Evolutionary conservation across 2,888 invertebrate species (phyloP).

Genomic region (Tethea ocularis): DNA sequence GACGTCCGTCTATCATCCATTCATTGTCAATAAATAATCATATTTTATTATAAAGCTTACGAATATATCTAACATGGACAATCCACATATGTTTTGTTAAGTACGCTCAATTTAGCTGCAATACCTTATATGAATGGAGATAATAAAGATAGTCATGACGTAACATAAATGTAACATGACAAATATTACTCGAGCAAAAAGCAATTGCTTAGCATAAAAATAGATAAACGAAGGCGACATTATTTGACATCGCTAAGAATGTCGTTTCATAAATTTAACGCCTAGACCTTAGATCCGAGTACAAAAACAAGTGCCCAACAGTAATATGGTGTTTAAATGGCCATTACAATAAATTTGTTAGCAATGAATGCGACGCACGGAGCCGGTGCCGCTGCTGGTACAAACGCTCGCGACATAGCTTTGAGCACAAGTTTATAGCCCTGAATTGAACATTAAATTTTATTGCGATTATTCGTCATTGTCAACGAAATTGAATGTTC

Average conservation of each 20-base stretch:
- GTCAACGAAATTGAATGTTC: slow-evolving; percentile 14
- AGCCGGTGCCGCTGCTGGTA: slow-evolving; percentile 3
- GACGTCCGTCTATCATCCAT: slow-evolving; percentile 22
- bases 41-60: background rate
- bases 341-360: slow-evolving; percentile 42
- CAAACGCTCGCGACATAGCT: slow-evolving; percentile 17
- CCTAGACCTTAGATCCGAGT: slow-evolving; percentile 13
- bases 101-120: background rate
- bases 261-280: slow-evolving; percentile 1
- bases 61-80: background rate
- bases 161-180: background rate
- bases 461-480: slow-evolving; percentile 21
- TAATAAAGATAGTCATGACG: background rate
- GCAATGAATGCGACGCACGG: slow-evolving; percentile 13
- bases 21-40: slow-evolving; percentile 12
- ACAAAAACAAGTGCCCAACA: slow-evolving; percentile 30
- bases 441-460: slow-evolving; percentile 23
- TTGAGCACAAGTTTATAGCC: slow-evolving; percentile 9
- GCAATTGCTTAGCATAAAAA: background rate
- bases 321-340: slow-evolving; percentile 34
- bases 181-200: background rate
- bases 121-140: background rate
- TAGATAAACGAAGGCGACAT: background rate
- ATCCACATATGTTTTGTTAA: background rate
- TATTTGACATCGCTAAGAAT: background rate